Conservation (phyloP, 2,888 invertebrate species). For the Oxyteleia sp. region DNA sequence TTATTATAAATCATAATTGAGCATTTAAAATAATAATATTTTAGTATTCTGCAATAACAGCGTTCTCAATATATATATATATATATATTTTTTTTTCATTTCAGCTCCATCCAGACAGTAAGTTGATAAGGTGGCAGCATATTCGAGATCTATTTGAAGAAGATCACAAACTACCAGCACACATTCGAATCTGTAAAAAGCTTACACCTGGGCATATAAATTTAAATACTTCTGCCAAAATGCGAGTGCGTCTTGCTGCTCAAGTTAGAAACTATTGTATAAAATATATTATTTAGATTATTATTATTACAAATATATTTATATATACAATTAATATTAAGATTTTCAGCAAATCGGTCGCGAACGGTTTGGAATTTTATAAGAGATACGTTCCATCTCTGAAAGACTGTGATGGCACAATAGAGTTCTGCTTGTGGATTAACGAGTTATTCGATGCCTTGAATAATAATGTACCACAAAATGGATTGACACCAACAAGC, state of each 20-base stretch:
- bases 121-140: constrained; percentile 15
- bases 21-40: constrained; percentile 8
- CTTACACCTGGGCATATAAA: constrained; percentile 14
- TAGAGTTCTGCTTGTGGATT: constrained; percentile 31
- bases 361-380: constrained; percentile 34
- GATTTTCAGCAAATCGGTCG: constrained; percentile 32
- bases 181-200: constrained; percentile 14
- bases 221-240: constrained; percentile 21
- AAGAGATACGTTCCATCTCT: constrained; percentile 37
- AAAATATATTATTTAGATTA: neutral
- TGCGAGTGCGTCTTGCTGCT: constrained; percentile 26
- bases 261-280: constrained; percentile 6
- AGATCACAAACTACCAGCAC: neutral
- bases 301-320: neutral
- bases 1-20: neutral
- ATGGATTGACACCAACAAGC: constrained; percentile 14
- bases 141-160: constrained; percentile 12
- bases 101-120: constrained; percentile 8
- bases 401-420: constrained; percentile 29
- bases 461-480: constrained; percentile 14
- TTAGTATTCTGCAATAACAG: neutral
- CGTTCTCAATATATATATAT: constrained; percentile 3
- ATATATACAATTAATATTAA: neutral
- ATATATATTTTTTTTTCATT: constrained; percentile 1
- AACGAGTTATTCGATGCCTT: constrained; percentile 39